Percentiles rank a stretch among this genome's conserved stretches.
These are phyloP conservation scores for Phyto melanocephala DNA, from an alignment of 2,888 invertebrate genomes.

Conservation along the genomic window DNA sequence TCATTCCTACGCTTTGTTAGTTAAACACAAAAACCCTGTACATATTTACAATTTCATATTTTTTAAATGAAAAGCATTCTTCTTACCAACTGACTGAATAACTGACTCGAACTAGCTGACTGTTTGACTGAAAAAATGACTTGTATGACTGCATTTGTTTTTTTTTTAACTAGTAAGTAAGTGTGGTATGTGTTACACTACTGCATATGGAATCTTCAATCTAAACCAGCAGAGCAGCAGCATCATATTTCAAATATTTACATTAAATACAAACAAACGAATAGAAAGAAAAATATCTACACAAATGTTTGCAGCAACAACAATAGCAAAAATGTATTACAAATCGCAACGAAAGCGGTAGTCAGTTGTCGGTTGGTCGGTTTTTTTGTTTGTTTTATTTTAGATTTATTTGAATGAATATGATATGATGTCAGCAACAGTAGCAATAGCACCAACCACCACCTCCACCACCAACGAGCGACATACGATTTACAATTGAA, in stretches of 20 bases:
- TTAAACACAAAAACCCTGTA: constrained; percentile 42
- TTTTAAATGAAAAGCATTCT: not conserved
- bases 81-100: not conserved
- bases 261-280: not conserved
- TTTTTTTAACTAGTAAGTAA: not conserved
- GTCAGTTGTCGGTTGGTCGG: constrained; percentile 38
- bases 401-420: constrained; percentile 56
- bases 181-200: not conserved
- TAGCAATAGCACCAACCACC: not conserved
- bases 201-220: constrained; percentile 5
- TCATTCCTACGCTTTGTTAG: constrained; percentile 55
- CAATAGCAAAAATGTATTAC: constrained; percentile 5
- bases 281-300: not conserved
- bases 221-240: not conserved
- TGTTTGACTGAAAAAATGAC: not conserved
- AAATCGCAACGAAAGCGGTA: constrained; percentile 29
- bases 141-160: not conserved
- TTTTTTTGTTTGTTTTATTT: constrained; percentile 22
- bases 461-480: constrained; percentile 16
- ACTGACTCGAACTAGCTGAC: not conserved
- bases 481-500: constrained; percentile 57
- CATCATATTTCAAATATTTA: constrained; percentile 23
- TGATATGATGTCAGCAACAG: constrained; percentile 62
- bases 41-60: constrained; percentile 14
- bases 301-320: not conserved